Conservation (phyloP, 2,797 vertebrate genomes). For the Erpetoichthys calabaricus region DNA sequence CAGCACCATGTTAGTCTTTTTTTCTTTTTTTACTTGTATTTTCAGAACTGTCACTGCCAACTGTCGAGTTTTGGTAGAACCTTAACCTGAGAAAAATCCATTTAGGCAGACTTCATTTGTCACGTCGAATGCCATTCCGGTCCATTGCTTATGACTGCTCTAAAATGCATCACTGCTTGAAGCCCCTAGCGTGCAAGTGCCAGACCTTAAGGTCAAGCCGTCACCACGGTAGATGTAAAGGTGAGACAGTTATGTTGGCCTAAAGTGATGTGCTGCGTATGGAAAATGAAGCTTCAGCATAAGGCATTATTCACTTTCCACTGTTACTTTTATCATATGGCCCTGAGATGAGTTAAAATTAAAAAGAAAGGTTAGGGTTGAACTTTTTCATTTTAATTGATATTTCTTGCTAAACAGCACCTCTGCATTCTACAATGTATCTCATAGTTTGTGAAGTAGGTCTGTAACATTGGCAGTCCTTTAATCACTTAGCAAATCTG, state of each 20-base stretch:
- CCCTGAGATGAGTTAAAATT: no score
- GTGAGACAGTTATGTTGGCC: not conserved
- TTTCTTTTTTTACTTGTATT: no score
- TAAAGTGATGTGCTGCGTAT: not conserved
- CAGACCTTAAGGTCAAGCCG: not conserved
- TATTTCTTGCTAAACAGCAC: no score
- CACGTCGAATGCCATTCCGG: not conserved
- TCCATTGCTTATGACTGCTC: conserved; percentile 1
- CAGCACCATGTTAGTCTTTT: no score
- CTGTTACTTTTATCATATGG: no score
- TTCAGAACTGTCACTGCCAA: not conserved
- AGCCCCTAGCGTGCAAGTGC: not conserved
- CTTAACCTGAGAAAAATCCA: not conserved
- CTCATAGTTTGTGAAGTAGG: no score
- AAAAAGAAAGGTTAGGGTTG: conserved; percentile 7
- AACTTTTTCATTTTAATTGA: not conserved
- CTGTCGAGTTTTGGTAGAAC: not conserved
- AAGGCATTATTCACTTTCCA: not conserved
- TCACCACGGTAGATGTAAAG: not conserved
- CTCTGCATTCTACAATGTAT: no score
- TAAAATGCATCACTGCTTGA: conserved; percentile 1
- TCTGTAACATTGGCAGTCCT: no score
- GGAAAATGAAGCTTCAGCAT: not conserved
- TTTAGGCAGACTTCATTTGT: not conserved
- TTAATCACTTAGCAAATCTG: no score